A percentile compares a stretch with the other conserved stretches of the same genome.
Conservation (phyloP, 1,140 invertebrate genomes). For the Liolophura sinensis region DNA sequence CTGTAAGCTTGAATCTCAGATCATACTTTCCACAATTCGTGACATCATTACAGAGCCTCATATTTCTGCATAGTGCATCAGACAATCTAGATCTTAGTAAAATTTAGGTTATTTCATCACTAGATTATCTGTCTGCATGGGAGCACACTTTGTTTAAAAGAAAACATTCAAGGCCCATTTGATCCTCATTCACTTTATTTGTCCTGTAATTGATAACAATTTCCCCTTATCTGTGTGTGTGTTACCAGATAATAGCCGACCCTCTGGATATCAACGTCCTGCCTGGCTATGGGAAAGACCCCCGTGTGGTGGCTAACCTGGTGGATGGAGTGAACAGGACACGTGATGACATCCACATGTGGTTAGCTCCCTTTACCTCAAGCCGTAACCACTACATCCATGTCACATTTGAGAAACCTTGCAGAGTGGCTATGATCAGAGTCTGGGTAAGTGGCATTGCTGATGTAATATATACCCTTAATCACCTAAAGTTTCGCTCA, state of each 20-base stretch:
- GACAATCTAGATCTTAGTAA: too few relatives aligned
- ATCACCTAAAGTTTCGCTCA: too few relatives aligned
- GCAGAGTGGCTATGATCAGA: conserved; percentile 71
- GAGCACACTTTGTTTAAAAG: too few relatives aligned
- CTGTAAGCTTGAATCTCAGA: too few relatives aligned
- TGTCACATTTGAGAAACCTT: conserved; percentile 65
- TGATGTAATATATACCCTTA: too few relatives aligned
- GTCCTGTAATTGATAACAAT: background rate
- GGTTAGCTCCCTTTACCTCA: conserved; percentile 70
- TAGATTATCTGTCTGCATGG: background rate
- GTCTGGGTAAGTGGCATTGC: conserved; percentile 73
- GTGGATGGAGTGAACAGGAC: conserved; percentile 75
- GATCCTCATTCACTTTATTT: background rate
- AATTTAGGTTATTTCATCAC: too few relatives aligned
- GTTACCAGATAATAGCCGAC: conserved; percentile 63
- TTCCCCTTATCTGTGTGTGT: background rate
- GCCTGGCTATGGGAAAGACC: conserved; percentile 65
- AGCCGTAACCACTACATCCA: conserved; percentile 65
- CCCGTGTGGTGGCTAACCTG: conserved; percentile 67
- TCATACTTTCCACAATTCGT: too few relatives aligned
- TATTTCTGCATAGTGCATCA: too few relatives aligned
- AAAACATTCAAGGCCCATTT: background rate
- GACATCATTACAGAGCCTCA: too few relatives aligned
- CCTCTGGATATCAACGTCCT: conserved; percentile 67
- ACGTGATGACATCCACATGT: conserved; percentile 76